Base-by-base conservation (phyloP, 2,888 invertebrate genomes). In the Brenthis daphne region DNA sequence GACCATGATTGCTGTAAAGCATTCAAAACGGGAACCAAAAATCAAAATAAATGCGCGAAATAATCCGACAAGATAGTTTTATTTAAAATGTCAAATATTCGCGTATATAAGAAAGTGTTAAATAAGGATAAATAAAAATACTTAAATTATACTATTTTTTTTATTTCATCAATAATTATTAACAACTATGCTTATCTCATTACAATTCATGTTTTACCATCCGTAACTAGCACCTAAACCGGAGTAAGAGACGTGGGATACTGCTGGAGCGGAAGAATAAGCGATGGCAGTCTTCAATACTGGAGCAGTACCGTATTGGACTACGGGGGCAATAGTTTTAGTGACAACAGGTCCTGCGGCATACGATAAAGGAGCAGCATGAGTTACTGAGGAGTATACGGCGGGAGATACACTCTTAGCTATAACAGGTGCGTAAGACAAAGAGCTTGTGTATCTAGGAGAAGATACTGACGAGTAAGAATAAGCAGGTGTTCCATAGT, bases 231-330 rank as follows among this genome's bases (percentile, higher is more conserved):
- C 82, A 67, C 87, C 95, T 58, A 94, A 89, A 68, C 95, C 95
- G 70, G 94, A 87, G 90, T 95, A 95, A 74, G 93, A 87, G 76
- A 94, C 94, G 82, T 95, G 95, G 63, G 95, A 94, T 47, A 95
- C 94, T 3, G 79, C 78, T 56, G 83, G 95, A 58, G 93, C 89
- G 57, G 94, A 94, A 67, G 92, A 91, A 86, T 94, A 95, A 74
- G 89, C 88, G 71, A 94, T 93, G 77, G 94, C 94, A 61, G 95
- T 94, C 24, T 76, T 76, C 48, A 94, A 94, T 71, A 88, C 88
- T 61, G 93, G 89, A 56, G 80, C 82, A 61, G 82, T 80, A 14
- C 73, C 69, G 65, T 65, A 70, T 68, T 93, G 92, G 63, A 94
- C 56, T 85, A 67, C 65, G 24, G 80, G 79, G 13, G 80, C 77